These are phyloP conservation scores for Orestias chungarensis DNA, from an alignment of 2,797 vertebrate species.

Conservation along the genomic window DNA sequence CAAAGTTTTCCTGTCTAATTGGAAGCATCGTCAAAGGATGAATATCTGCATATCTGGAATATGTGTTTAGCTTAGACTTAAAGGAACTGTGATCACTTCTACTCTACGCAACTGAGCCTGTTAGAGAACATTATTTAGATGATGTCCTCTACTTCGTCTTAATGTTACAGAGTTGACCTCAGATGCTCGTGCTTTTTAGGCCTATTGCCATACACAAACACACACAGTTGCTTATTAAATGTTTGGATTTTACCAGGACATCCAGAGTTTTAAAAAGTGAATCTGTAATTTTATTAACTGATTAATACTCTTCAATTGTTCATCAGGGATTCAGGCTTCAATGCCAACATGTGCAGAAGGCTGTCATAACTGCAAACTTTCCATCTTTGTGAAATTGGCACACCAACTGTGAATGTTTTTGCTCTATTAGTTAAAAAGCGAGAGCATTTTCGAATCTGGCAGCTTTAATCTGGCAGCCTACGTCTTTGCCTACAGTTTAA, in stretches of 20 bases:
- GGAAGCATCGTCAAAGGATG: constrained; percentile 55
- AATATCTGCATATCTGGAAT: constrained; percentile 44
- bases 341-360: background rate
- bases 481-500: background rate
- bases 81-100: constrained; percentile 53
- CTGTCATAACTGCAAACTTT: constrained; percentile 1
- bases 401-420: background rate
- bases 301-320: constrained; percentile 11
- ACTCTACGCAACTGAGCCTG: constrained; percentile 59
- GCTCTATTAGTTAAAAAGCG: constrained; percentile 2
- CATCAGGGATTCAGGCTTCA: constrained; percentile 7
- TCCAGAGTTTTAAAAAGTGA: constrained; percentile 16
- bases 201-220: constrained; percentile 16
- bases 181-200: constrained; percentile 24
- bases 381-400: background rate
- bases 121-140: constrained; percentile 64
- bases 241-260: constrained; percentile 25
- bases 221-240: constrained; percentile 15
- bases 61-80: constrained; percentile 46
- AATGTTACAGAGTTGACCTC: constrained; percentile 23
- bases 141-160: constrained; percentile 42
- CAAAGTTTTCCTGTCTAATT: constrained; percentile 29
- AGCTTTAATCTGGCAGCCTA: constrained; percentile 1
- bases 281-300: constrained; percentile 33
- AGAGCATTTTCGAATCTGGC: constrained; percentile 14